Conservation (phyloP, 1,140 invertebrate species). For the Pseudomyrmex cubaensis region DNA sequence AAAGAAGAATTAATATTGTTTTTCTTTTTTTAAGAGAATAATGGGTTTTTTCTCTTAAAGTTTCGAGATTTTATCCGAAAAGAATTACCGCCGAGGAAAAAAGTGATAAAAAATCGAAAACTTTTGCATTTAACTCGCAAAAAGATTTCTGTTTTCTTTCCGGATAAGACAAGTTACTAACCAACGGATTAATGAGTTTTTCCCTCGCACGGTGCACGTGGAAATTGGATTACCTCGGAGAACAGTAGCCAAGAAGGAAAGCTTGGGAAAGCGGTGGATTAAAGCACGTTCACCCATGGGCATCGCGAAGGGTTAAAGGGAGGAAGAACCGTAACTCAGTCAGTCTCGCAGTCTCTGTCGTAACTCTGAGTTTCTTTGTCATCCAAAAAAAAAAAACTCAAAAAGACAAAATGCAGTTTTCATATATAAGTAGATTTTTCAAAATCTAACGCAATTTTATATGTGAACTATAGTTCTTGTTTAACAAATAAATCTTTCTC, state of each 20-base stretch:
- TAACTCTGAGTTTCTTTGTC: no score
- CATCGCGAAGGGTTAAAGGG: not conserved
- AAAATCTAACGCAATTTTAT: no score
- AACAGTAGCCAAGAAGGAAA: conserved; percentile 38
- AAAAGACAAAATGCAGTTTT: not conserved
- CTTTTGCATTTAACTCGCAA: conserved; percentile 22
- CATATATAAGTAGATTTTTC: no score
- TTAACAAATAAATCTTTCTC: no score
- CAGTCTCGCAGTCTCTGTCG: no score
- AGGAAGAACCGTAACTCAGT: not conserved
- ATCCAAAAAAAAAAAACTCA: not conserved
- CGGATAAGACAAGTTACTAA: conserved; percentile 30
- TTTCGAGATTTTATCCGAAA: conserved; percentile 9
- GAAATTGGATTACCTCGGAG: conserved; percentile 45
- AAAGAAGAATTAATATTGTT: no score
- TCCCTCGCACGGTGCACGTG: not conserved
- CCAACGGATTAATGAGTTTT: conserved; percentile 48
- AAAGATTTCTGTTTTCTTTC: conserved; percentile 5
- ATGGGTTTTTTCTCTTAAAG: no score
- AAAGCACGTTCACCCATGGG: conserved; percentile 23
- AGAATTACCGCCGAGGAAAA: not conserved
- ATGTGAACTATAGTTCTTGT: no score
- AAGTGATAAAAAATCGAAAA: not conserved
- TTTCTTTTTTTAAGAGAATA: no score
- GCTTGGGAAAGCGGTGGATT: conserved; percentile 22